phyloP scores from a whole-genome alignment of 2,888 invertebrate genomes.

The Gonocerus acuteangulatus region DNA sequence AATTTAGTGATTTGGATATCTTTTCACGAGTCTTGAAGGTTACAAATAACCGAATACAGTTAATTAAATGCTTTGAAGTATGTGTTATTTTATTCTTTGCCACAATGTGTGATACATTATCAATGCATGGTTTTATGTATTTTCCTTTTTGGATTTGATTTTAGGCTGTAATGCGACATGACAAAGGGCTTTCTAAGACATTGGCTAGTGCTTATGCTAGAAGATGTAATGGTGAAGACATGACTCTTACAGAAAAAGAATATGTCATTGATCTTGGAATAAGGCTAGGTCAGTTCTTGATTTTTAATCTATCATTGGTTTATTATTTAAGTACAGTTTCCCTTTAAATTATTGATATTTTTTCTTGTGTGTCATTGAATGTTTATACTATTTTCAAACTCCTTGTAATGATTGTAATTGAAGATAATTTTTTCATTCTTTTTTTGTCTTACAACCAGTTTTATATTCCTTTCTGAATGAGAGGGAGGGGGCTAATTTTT shows the following conservation, averaged over 20 bases:
- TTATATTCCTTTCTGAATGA: too few species aligned
- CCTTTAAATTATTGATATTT: too few species aligned
- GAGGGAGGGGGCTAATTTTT: too few species aligned
- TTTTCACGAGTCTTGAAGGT: conserved; percentile 63
- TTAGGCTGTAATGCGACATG: conserved; percentile 33
- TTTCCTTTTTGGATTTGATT: background rate
- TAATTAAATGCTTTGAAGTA: conserved; percentile 67
- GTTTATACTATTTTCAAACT: too few species aligned
- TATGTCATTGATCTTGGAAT: conserved; percentile 33
- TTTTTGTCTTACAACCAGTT: too few species aligned
- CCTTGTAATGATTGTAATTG: too few species aligned
- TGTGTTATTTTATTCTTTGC: conserved; percentile 2
- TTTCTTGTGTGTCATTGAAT: too few species aligned
- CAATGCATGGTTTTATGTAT: background rate
- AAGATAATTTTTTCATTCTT: too few species aligned
- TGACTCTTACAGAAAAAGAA: conserved; percentile 13
- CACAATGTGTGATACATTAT: background rate
- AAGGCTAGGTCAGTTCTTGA: conserved; percentile 31
- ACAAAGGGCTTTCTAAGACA: conserved; percentile 40
- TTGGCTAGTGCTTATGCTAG: conserved; percentile 34
- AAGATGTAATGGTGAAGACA: conserved; percentile 26
- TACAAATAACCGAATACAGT: conserved; percentile 56
- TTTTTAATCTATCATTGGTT: background rate
- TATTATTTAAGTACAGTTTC: too few species aligned
- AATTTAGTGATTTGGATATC: conserved; percentile 60